Evolutionary conservation across 1,140 invertebrate species (phyloP), one percentile per base, ranked within the genome.

Genomic region (Meteorus sp.): DNA sequence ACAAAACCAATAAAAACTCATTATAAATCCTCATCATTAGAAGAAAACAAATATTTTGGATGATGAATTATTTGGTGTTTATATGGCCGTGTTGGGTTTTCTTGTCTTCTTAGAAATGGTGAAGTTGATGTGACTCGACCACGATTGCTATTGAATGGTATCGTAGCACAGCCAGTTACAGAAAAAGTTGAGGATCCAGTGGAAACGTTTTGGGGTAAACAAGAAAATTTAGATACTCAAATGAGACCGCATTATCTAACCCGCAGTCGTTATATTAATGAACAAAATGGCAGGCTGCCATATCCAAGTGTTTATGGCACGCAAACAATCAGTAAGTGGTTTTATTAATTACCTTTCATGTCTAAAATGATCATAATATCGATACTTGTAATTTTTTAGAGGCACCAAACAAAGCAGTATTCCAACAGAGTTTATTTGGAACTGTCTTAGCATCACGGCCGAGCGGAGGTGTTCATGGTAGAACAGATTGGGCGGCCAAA

Each of bases 401-500:
- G 47, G 58, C 67, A 25, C 58, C 70, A 0, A 73, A 62, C 41
- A 80, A 81, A 59, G 63, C 68, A 50, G 64, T 70, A 8, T 54
- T 73, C 54, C 71, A 76, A 54, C 63, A 70, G 3, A 76, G 73
- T 57, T 63, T 74, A 22, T 75, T 76, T 27, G 76, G 72, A 43
- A 72, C 69, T 56, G 61, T 78, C 37, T 65, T 80, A 59, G 79
- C 75, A 58, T 56, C 73, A 11, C 73, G 77, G 63, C 71, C 75
- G 20, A 76, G 69, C 47, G 78, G 76, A 41, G 79, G 76, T 51
- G 62, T 81, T 13, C 77, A 84, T 54, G 84, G 83, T 23, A 71
- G 84, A 50, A 85, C 82, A 19, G 85, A 87, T 64, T 87, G 85
- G 85, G 81, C 84, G 41, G 84, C 85, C 4, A 87, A 87, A 78